Evolutionary conservation across 1,140 invertebrate species (phyloP), one percentile per base, ranked within the genome.

Genomic region (Belonocnema kinseyi): DNA sequence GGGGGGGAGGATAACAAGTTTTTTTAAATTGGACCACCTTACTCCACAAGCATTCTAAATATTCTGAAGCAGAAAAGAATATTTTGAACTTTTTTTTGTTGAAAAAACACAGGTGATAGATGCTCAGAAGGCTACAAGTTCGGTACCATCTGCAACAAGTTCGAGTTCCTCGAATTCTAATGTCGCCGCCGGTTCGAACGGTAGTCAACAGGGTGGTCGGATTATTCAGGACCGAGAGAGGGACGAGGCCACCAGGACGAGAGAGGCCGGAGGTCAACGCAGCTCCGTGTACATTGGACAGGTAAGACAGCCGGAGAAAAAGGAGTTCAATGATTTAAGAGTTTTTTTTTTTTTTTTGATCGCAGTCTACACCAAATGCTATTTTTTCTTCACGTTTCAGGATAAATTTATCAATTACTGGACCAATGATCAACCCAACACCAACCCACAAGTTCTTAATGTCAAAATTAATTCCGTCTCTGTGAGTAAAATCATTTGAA

Each of bases 361-460:
- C 77, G 77, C 81, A 77, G 61, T 77, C 76, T 77, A 73, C 74
- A 79, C 82, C 74, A 71, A 81, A 78, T 81, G 72, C 73, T 81
- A 76, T 74, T 77, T 85, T 74, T 77, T 85, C 70, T 83, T 80
- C 71, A 79, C 75, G 80, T 87, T 88, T 73, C 84, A 91, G 90
- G 90, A 91, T 74, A 91, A 89, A 83, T 88, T 90, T 80, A 86
- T 90, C 76, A 89, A 92, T 83, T 92, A 90, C 80, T 91, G 90
- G 89, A 87, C 78, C 75, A 83, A 88, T 58, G 84, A 84, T 26
- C 80, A 83, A 56, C 75, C 84, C n/a, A 86, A 85, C 50, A 75
- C 82, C 76, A 86, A 85, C 82, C 86, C 88, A 19, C 79, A 86
- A 75, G 85, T 89, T 74, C 80, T 88, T 73, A 87, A 85, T 82